Conservation (phyloP, 2,797 vertebrate genomes). For the Danio albolineatus region DNA sequence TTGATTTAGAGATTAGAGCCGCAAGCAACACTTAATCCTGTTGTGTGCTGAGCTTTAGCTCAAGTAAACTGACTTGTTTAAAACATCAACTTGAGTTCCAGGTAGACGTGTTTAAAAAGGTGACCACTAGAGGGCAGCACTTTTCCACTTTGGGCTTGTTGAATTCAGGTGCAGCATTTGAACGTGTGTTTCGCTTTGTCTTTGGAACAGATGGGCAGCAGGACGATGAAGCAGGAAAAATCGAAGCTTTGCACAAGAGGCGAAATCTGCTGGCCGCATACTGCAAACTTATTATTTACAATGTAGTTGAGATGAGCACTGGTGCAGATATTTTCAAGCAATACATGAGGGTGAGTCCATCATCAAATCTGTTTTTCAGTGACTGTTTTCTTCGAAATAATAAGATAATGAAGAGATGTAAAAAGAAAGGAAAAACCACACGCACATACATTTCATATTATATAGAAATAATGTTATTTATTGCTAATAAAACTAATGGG, state of each 20-base stretch:
- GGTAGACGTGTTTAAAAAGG: not conserved
- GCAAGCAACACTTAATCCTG: constrained; percentile 5
- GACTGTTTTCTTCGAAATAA: no score
- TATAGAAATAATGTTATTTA: no score
- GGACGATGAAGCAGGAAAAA: constrained; percentile 98
- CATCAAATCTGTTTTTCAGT: constrained; percentile 27
- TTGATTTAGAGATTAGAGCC: constrained; percentile 35
- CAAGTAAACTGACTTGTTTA: constrained; percentile 6
- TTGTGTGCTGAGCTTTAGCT: constrained; percentile 10
- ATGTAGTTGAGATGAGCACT: constrained; percentile 98
- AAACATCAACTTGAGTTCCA: not conserved
- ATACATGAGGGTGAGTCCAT: constrained; percentile 92
- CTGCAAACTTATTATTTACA: constrained; percentile 99
- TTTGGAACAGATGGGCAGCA: constrained; percentile 89
- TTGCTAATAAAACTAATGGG: no score
- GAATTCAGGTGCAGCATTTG: not conserved
- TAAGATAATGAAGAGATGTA: no score
- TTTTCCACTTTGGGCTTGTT: not conserved
- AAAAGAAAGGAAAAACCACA: no score
- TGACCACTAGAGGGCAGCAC: constrained; percentile 43
- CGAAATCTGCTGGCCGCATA: constrained; percentile 97
- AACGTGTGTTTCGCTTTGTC: not conserved
- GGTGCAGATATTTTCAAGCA: constrained; percentile 99
- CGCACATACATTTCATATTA: no score
- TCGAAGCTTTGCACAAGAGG: constrained; percentile 98